Evolutionary conservation across 2,888 invertebrate species (phyloP), one percentile per base, ranked within the genome.

Genomic region (Rotaria sp.): DNA sequence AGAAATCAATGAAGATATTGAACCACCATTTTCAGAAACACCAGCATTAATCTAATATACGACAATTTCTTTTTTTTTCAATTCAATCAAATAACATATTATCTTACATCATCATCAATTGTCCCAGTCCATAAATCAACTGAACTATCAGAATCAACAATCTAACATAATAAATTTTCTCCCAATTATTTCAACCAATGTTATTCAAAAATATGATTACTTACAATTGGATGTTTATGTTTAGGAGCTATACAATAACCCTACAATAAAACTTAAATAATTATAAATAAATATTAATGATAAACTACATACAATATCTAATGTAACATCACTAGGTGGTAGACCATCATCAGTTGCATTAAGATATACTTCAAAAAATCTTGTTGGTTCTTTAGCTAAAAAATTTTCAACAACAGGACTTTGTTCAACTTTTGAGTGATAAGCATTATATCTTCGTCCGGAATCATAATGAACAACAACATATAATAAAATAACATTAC

Each of bases 271-370:
- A 50, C 13, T 50, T 50, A 3, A 18, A 50, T 18, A 50, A 50
- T 50, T 18, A 50, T 3, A 50, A 50, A 50, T 15, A 50, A 15
- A 50, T 18, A 13, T 18, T 18, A 50, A 50, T 50, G 3, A 50
- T 1, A 4, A 50, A 50, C n/a, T 50, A 30, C 59, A 59, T 67
- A 67, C 67, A 13, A 67, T 15, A 67, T 67, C n/a, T 13, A 67
- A 67, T 67, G 67, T 67, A 15, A 67, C 67, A 67, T 67, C 67
- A 67, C 15, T 67, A 18, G 67, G 67, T 35, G 67, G 67, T 67
- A 67, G 13, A 35, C 67, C 67, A 18, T 67, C 30, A 35, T 67
- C 67, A 2, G 67, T 67, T 67, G 30, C 15, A 13, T 67, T 67
- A 15, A 67, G 67, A 67, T 35, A 30, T 18, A 67, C 35, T 35